Base-by-base conservation (phyloP, 2,113 vertebrate species). In the Eulemur macaco region DNA sequence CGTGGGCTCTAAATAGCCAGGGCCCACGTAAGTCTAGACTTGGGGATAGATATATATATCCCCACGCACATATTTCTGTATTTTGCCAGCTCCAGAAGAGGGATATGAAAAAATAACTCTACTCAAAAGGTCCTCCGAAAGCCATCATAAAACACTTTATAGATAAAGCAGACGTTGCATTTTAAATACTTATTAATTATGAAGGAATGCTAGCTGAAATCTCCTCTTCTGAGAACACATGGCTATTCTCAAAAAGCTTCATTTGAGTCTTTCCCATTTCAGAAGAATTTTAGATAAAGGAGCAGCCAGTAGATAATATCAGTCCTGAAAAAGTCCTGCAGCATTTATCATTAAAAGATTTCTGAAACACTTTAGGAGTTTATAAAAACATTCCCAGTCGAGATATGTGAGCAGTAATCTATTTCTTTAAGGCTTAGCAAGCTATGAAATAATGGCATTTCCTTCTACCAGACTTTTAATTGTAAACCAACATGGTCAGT, bases 371-470 rank as follows among this genome's bases (percentile, higher is more conserved):
- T 93, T 80, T 97, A 94, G 74, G 93, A 93, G n/a, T 90, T 98
- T 96, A 18, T 94, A 82, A 95, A 98, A 93, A 95, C 47, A 50
- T 96, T 97, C 93, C 93, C 81, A 91, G 84, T 56, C 68, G 93
- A 97, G 92, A 93, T 3, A 45, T 80, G 63, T 56, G 86, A 95
- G 84, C 91, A 89, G 95, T 89, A 80, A 96, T 97, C 63, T 82
- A 42, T 89, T 97, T 97, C 74, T 89, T 96, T 74, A 82, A 89
- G 97, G 88, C 82, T 96, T 88, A 82, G 90, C 21, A 89, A 96
- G 95, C 95, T 89, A n/a, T 66, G 97, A 86, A 97, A 96, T 97
- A 97, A 97, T 91, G 89, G 88, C 96, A 94, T 96, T 98, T 97
- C 88, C 85, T 96, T 98, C 0, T 34, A 92, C 93, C 92, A 91